phyloP scores from a whole-genome alignment of 2,113 vertebrate species.

The Malaclemys terrapin region DNA sequence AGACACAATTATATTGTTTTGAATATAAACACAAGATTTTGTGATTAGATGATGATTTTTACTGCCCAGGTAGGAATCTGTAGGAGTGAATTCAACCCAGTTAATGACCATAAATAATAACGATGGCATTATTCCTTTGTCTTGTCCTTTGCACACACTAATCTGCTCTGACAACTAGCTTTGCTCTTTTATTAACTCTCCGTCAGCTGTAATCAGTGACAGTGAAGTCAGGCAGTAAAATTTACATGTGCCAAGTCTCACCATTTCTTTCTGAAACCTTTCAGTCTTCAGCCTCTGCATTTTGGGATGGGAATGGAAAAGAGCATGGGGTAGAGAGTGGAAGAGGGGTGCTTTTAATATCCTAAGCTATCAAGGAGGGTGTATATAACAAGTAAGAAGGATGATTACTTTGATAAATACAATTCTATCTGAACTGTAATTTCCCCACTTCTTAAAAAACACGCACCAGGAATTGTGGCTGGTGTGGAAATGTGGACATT shows the following conservation, averaged over 20 bases:
- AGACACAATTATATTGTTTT: conserved; percentile 23
- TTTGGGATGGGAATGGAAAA: background rate
- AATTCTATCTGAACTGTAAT: background rate
- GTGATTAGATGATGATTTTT: conserved; percentile 70
- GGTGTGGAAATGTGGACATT: background rate
- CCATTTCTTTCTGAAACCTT: conserved; percentile 34
- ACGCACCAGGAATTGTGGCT: background rate
- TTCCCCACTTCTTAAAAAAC: background rate
- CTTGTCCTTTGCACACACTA: conserved; percentile 88
- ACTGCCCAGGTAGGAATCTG: conserved; percentile 80
- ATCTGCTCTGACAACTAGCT: conserved; percentile 94
- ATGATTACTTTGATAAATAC: background rate
- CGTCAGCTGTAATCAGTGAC: conserved; percentile 91
- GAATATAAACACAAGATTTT: conserved; percentile 53
- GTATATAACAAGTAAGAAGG: background rate
- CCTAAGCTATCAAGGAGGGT: background rate
- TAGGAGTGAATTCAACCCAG: conserved; percentile 84
- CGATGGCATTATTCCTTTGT: conserved; percentile 88
- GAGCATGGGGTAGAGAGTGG: background rate
- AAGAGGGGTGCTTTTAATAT: background rate
- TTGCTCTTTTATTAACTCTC: conserved; percentile 95
- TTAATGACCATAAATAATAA: conserved; percentile 93
- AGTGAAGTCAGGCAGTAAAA: conserved; percentile 93
- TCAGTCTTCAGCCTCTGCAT: conserved; percentile 27
- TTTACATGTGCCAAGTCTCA: conserved; percentile 80